phyloP scores from a whole-genome alignment of 2,113 vertebrate genomes.

The Columba livia region DNA sequence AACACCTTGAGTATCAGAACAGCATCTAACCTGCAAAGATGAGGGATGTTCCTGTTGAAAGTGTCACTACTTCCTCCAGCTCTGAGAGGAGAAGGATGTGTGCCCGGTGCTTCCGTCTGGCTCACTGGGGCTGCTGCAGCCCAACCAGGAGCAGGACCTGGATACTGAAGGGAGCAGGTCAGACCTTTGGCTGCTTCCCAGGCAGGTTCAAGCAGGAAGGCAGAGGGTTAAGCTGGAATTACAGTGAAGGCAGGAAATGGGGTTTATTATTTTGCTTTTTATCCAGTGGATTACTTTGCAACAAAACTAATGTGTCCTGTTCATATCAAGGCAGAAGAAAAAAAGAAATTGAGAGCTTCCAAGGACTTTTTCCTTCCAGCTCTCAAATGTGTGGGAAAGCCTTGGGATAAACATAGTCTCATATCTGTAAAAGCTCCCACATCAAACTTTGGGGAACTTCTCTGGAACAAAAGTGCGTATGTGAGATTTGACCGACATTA shows the following conservation, averaged over 20 bases:
- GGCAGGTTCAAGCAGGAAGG: neutral
- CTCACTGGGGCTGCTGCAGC: neutral
- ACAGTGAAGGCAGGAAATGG: neutral
- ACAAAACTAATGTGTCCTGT: neutral
- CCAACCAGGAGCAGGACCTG: fast-evolving
- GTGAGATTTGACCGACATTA: neutral
- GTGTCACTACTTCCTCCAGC: neutral
- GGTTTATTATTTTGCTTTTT: neutral
- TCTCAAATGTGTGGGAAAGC: neutral
- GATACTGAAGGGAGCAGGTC: neutral
- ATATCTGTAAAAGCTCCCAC: neutral
- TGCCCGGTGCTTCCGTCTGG: fast-evolving
- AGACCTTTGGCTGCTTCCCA: neutral
- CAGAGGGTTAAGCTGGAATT: neutral
- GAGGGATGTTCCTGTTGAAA: neutral
- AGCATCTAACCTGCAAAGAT: neutral
- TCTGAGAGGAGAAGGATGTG: neutral
- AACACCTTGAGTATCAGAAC: neutral
- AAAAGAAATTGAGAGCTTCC: neutral
- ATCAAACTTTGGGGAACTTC: neutral
- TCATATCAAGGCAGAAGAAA: neutral
- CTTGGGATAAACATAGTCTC: neutral
- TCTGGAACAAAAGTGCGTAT: neutral
- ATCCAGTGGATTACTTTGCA: neutral
- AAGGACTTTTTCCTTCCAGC: neutral